Evolutionary conservation across 2,888 invertebrate species (phyloP), one percentile per base, ranked within the genome.

Genomic region (Stenotaenia linearis): DNA sequence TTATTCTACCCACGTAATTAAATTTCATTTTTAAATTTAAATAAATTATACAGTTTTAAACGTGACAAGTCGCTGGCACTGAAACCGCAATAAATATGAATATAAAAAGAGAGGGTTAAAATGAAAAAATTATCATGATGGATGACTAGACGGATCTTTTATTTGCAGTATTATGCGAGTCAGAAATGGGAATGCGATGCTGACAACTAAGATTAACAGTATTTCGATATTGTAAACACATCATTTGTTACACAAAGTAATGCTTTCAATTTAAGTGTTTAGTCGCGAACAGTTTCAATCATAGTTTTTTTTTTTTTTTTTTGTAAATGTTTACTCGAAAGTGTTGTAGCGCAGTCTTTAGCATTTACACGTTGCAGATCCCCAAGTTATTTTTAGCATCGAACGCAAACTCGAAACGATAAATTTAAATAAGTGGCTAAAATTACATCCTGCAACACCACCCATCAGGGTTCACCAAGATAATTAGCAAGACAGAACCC

Each of bases 371-470:
- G 69, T 28, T 69, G 69, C 69, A 69, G 69, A 69, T 69, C 28
- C 69, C 15, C 25, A 0, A 4, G 69, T 28, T 69, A 69, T 69
- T 69, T 69, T 69, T 69, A 69, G 69, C 28, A 69, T 25, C 69
- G 28, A 69, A 25, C 23, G 69, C 28, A 69, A n/a, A 69, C 69
- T 69, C 69, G 28, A 28, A 15, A 28, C 25, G 69, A 69, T 23
- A 69, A 69, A 69, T 69, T 69, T 69, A 69, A 28, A 69, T 69
- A 69, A 69, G 69, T 69, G 28, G 69, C 69, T 69, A 69, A 69
- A 69, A 69, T 69, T 69, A 69, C 28, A 69, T 28, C 28, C 23
- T 25, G 69, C 69, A 50, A 69, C 69, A 69, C 69, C 69, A 69
- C 69, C 28, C 69, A 69, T 25, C 69, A 69, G 69, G 69, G 69